Base-by-base conservation (phyloP, 2,113 vertebrate species). In the Sialia sialis region DNA sequence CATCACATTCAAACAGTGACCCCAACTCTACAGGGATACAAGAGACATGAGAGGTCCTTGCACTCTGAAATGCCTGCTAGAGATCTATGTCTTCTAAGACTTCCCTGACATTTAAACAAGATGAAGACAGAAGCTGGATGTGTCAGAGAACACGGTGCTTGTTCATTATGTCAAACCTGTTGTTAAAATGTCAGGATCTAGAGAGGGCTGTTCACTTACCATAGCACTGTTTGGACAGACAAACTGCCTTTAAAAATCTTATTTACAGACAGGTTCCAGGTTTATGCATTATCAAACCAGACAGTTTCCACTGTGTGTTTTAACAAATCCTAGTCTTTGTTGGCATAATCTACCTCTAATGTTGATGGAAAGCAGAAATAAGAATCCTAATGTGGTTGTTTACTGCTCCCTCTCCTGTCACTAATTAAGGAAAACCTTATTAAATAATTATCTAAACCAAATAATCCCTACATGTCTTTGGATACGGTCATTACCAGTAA, bases 31-130 rank as follows among this genome's bases (percentile, higher is more conserved):
- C 13, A 68, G 69, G 60, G 81, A 72, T 44, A 56, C 5, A 84
- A 25, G 63, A 90, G 82, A 55, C 43, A 11, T 1, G 39, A 83
- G 84, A 80, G 39, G 36, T 51, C 56, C 46, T 62, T 73, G 59
- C 27, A 22, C 43, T 83, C 82, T 90, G 67, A 62, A 76, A 55
- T 8, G 32, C 25, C 68, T 86, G 94, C 77, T 81, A 77, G 62
- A 91, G 93, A 91, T 27, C 7, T 32, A 70, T 43, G 64, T 43
- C 90, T 67, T 70, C 25, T 69, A 90, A 91, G 90, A 74, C 78
- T 85, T 82, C 80, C 32, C 95, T 96, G 95, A 93, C 88, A 96
- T 96, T 95, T 92, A 85, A 95, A 89, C 80, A 90, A 87, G 88
- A 62, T 86, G 86, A 84, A 67, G 90, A 83, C 46, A 93, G 84